A percentile compares a stretch with the other conserved stretches of the same genome.
These are phyloP conservation scores for Triops cancriformis DNA, from an alignment of 1,140 invertebrate species.

Conservation along the genomic window DNA sequence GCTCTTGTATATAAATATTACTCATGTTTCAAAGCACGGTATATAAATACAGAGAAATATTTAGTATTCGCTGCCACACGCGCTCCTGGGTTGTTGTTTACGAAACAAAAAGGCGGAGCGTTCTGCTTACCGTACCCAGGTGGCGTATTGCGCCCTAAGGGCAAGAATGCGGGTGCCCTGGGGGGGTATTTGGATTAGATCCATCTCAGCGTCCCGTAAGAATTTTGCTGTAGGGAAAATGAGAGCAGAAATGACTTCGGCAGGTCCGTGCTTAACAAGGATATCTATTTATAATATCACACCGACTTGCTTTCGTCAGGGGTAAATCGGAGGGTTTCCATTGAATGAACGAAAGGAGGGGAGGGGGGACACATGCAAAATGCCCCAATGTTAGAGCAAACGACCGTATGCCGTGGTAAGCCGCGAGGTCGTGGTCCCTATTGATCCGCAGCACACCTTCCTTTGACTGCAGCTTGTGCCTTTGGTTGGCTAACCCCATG, in stretches of 20 bases:
- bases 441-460: neutral
- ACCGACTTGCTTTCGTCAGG: too few species aligned
- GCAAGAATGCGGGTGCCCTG: too few species aligned
- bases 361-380: too few species aligned
- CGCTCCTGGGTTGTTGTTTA: neutral
- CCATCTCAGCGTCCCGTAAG: too few species aligned
- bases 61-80: neutral
- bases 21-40: constrained; percentile 55
- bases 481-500: neutral
- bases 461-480: neutral
- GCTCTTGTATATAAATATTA: constrained; percentile 95
- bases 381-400: too few species aligned
- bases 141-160: neutral
- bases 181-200: too few species aligned
- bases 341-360: too few species aligned
- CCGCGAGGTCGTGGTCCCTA: neutral
- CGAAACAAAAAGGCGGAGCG: neutral
- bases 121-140: neutral
- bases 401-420: neutral
- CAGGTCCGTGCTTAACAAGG: too few species aligned
- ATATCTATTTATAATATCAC: too few species aligned
- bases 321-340: too few species aligned
- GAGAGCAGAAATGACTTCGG: too few species aligned
- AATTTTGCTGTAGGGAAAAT: too few species aligned
- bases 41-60: neutral